Evolutionary conservation across 2,113 vertebrate species (phyloP).

Genomic region (Scolopax mira): DNA sequence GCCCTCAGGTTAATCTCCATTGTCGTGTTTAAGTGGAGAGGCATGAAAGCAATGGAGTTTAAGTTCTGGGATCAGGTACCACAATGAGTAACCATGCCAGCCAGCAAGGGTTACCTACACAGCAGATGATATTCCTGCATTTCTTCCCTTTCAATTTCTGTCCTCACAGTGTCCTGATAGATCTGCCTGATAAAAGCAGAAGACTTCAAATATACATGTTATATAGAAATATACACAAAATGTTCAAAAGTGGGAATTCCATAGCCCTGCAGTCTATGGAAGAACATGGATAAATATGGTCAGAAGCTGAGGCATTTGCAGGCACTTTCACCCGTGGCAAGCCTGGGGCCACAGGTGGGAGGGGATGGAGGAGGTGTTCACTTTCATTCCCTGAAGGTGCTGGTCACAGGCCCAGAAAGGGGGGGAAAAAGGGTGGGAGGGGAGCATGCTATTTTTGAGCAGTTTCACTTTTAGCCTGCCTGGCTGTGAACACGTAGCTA

Average conservation of each 20-base stretch:
- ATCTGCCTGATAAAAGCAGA: background rate
- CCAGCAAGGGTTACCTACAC: background rate
- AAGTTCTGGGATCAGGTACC: background rate
- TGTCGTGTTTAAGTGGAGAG: background rate
- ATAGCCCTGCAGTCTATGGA: background rate
- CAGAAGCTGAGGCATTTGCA: background rate
- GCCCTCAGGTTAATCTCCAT: background rate
- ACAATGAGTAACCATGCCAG: background rate
- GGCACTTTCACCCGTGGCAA: background rate
- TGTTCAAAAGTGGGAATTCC: background rate
- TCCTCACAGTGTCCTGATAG: background rate
- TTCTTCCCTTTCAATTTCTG: background rate
- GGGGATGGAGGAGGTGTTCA: background rate
- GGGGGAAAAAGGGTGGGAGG: background rate
- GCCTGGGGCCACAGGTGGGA: constrained; percentile 16
- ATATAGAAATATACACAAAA: background rate
- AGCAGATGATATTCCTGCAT: background rate
- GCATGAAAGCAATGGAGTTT: background rate
- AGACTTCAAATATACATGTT: background rate
- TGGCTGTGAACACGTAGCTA: background rate
- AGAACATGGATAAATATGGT: background rate
- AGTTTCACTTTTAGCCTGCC: constrained; percentile 22
- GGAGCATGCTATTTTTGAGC: background rate
- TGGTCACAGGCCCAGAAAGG: constrained; percentile 1
- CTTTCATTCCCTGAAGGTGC: constrained; percentile 30